Evolutionary conservation across 2,888 invertebrate genomes (phyloP), one percentile per base, ranked within the genome.

Genomic region (Laothoe populi): DNA sequence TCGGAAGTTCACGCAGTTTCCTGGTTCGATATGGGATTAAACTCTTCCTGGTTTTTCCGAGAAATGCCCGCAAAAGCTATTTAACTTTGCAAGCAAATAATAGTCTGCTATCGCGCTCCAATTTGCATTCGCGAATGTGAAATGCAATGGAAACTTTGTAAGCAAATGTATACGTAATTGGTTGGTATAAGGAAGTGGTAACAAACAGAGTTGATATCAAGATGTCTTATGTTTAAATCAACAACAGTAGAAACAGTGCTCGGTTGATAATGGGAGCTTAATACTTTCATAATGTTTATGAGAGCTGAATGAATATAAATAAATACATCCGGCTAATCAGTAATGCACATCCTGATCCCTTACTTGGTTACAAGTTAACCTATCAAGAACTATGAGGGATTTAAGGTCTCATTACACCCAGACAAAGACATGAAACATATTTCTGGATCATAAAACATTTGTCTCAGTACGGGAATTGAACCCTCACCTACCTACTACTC

Each of bases 81-180:
- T 87, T 83, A 87, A 88, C 87, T 87, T 87, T 77, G 71, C 78
- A 73, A 74, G 81, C 82, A 82, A 87, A 86, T 86, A 83, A 82
- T 83, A 79, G 74, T 73, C 70, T 64, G 70, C 74, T 75, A 82
- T 83, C 77, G 77, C 71, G 75, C 65, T 74, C 71, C 73, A 78
- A 86, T 87, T 87, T 82, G 83, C 81, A 84, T 85, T 70, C 70
- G 63, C 65, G 70, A 71, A 74, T 76, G 70, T 71, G 68, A 71
- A 71, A 69, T 63, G 68, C 69, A 71, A 73, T 67, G 66, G 57
- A 49, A 57, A 63, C 53, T 61, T 11, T 58, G 64, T 65, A 64
- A 64, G 62, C 60, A 64, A 63, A 63, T 60, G 59, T 59, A 63
- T 35, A 57, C 59, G 26, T 63, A 59, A 60, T 63, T 60, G 26